These are phyloP conservation scores for Aradus depressus DNA, from an alignment of 2,888 invertebrate genomes.

Conservation along the genomic window DNA sequence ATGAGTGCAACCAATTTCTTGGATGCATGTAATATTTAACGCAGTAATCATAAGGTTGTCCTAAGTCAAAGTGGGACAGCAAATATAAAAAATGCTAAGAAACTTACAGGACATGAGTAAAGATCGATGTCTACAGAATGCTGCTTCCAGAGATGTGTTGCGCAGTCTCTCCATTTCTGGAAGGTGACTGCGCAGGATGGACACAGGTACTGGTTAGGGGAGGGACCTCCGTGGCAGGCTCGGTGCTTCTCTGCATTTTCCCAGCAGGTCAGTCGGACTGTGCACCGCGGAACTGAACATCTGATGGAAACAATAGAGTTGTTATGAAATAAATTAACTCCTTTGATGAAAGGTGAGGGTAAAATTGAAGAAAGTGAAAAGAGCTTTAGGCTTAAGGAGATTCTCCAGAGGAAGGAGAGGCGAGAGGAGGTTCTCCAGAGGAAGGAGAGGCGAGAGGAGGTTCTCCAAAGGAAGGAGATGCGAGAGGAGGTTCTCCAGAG, in stretches of 20 bases:
- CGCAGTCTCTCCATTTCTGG: slow-evolving; percentile 51
- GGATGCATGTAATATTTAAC: no score
- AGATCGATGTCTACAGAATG: slow-evolving; percentile 52
- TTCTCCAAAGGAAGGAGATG: no score
- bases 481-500: no score
- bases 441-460: neutral
- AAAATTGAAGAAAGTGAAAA: neutral
- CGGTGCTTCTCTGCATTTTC: slow-evolving; percentile 30
- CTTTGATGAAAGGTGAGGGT: neutral
- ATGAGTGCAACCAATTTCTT: no score
- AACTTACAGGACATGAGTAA: slow-evolving; percentile 41
- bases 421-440: neutral
- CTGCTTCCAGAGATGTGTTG: slow-evolving; percentile 55
- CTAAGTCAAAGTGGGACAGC: no score
- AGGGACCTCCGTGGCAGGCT: slow-evolving; percentile 22
- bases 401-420: neutral
- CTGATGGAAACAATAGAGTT: slow-evolving; percentile 34
- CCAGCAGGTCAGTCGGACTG: slow-evolving; percentile 41
- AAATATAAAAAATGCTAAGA: no score
- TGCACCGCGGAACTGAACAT: slow-evolving; percentile 45
- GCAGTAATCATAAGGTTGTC: no score
- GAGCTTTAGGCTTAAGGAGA: neutral
- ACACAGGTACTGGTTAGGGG: slow-evolving; percentile 26
- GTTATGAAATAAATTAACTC: neutral
- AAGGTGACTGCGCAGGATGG: slow-evolving; percentile 27